Evolutionary conservation across 2,888 invertebrate genomes (phyloP).

Genomic region (Rhabditoides inermis): DNA sequence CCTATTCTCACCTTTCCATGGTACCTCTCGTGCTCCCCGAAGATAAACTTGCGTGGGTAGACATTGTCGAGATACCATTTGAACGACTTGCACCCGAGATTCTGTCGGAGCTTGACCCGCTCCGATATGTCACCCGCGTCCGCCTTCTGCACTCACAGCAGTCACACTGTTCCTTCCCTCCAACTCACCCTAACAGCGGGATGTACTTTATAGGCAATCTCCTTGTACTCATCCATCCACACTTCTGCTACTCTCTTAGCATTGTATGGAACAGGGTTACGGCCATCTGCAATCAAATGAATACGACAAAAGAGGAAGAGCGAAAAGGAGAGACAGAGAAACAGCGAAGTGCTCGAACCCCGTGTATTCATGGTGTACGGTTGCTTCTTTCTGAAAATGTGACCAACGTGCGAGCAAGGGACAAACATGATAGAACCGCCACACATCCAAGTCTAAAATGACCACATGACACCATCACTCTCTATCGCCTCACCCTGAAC

Average conservation of each 20-base stretch:
- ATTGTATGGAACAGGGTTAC: conserved; percentile 78
- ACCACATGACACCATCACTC: too few species aligned
- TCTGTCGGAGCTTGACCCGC: conserved; percentile 69
- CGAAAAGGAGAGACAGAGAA: too few species aligned
- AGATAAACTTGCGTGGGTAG: conserved; percentile 65
- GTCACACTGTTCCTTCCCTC: too few species aligned
- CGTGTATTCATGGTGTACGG: conserved; percentile 66
- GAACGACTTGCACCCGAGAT: conserved; percentile 77
- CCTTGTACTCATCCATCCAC: conserved; percentile 95
- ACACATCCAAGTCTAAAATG: conserved; percentile 67
- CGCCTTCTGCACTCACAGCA: conserved; percentile 18
- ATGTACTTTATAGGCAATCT: conserved; percentile 79
- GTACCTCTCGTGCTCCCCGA: conserved; percentile 70
- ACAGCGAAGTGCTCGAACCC: too few species aligned
- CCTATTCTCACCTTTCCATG: conserved; percentile 61
- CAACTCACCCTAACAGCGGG: too few species aligned
- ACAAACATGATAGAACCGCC: conserved; percentile 84
- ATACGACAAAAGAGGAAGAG: too few species aligned
- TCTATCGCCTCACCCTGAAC: conserved; percentile 82
- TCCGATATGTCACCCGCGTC: conserved; percentile 66
- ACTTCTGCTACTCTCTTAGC: conserved; percentile 79
- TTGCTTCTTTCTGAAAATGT: conserved; percentile 77
- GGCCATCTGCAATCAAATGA: too few species aligned
- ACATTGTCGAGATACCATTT: conserved; percentile 67
- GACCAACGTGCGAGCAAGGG: conserved; percentile 89